Conservation (phyloP, 2,113 vertebrate species). For the Perca schrenkii region DNA sequence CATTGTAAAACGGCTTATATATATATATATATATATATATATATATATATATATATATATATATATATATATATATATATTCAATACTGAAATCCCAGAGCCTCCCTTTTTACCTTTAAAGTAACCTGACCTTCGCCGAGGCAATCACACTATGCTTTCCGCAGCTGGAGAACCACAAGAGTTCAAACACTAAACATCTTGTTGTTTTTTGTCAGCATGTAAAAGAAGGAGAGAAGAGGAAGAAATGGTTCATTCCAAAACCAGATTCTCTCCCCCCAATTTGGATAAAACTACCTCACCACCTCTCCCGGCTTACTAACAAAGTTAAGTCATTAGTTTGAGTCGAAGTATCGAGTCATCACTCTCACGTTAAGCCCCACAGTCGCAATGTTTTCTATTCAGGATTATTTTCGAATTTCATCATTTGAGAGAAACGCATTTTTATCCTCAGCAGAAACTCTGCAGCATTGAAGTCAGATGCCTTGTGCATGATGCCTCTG, state of each 20-base stretch:
- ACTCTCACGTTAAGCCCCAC: neutral
- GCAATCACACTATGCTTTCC: constrained; percentile 7
- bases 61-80: neutral
- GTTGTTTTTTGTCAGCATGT: constrained; percentile 8
- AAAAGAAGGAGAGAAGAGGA: neutral
- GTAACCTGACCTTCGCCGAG: neutral
- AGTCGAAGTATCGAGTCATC: neutral
- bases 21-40: too few species aligned
- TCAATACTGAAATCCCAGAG: constrained; percentile 23
- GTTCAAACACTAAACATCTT: constrained; percentile 1
- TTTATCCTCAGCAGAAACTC: neutral
- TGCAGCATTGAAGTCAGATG: neutral
- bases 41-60: too few species aligned
- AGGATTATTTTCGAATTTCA: neutral
- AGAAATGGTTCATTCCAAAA: constrained; percentile 2
- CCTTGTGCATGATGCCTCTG: neutral
- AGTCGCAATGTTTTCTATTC: neutral
- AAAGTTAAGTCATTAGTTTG: neutral
- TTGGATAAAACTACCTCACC: neutral
- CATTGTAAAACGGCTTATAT: neutral
- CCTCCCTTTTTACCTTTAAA: constrained; percentile 14
- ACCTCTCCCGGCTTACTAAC: neutral
- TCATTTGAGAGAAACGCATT: neutral
- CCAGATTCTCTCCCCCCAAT: neutral
- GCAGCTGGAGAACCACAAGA: constrained; percentile 25